Evolutionary conservation across 2,888 invertebrate genomes (phyloP).

Genomic region (Boloria selene): DNA sequence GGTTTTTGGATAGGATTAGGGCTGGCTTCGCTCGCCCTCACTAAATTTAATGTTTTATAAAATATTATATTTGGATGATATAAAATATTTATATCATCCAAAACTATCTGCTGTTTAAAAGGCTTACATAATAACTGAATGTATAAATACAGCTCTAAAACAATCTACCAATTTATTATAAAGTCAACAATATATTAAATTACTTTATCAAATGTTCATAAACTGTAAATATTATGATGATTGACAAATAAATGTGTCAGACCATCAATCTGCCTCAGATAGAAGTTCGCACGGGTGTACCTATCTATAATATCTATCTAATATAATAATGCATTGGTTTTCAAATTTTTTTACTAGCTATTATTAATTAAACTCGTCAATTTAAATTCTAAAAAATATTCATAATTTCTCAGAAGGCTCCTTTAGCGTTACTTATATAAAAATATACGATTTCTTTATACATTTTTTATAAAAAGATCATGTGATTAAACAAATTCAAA

Average conservation of each 20-base stretch:
- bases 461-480: no score
- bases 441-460: no score
- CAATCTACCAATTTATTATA: conserved; percentile 10
- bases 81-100: no score
- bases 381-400: no score
- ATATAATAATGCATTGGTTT: conserved; percentile 3
- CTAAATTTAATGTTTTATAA: no score
- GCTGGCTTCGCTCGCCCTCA: no score
- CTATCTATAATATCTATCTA: conserved; percentile 13
- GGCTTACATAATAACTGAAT: conserved; percentile 2
- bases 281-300: conserved; percentile 38
- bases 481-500: no score
- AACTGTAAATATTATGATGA: conserved; percentile 23
- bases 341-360: background rate
- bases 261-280: conserved; percentile 15
- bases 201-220: conserved; percentile 30
- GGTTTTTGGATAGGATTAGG: no score
- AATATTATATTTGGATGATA: no score
- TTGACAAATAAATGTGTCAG: conserved; percentile 27
- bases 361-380: no score
- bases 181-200: conserved; percentile 24
- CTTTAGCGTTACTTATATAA: no score
- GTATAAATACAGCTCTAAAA: conserved; percentile 6
- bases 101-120: background rate
- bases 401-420: no score